phyloP scores from a whole-genome alignment of 2,888 invertebrate genomes.

The Bembecia ichneumoniformis region DNA sequence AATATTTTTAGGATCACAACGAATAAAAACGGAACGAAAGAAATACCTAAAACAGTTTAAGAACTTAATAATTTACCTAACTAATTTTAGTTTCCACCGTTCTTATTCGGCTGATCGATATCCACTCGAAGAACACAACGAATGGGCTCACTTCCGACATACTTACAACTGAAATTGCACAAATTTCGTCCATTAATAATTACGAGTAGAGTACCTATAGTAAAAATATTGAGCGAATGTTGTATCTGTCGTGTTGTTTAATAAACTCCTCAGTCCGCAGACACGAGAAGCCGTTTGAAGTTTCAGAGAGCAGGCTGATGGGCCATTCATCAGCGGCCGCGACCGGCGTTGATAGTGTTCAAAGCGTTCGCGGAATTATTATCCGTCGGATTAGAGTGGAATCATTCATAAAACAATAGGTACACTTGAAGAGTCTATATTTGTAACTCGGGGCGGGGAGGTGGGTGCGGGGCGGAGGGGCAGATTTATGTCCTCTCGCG shows the following conservation, averaged over 20 bases:
- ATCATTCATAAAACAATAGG: conserved; percentile 20
- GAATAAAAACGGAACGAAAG: too few species aligned
- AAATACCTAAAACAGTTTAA: background rate
- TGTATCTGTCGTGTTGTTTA: too few species aligned
- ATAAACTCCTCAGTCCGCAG: too few species aligned
- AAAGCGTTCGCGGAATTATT: conserved; percentile 5
- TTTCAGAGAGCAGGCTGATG: background rate
- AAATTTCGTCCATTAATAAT: too few species aligned
- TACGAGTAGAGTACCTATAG: too few species aligned
- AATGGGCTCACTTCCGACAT: background rate
- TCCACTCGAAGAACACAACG: background rate
- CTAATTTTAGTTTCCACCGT: background rate
- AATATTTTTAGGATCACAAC: too few species aligned
- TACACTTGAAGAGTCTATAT: conserved; percentile 18
- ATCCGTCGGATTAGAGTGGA: background rate
- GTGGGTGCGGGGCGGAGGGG: conserved; percentile 4
- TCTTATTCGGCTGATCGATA: background rate
- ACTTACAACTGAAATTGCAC: too few species aligned
- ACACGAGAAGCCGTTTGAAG: background rate
- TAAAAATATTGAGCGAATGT: too few species aligned
- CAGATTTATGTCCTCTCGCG: conserved; percentile 23
- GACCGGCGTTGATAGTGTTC: conserved; percentile 1
- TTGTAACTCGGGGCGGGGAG: conserved; percentile 6
- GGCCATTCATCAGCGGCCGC: conserved; percentile 5
- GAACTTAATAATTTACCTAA: background rate